Conservation (phyloP, 2,888 invertebrate species). For the Drosophila helvetica region DNA sequence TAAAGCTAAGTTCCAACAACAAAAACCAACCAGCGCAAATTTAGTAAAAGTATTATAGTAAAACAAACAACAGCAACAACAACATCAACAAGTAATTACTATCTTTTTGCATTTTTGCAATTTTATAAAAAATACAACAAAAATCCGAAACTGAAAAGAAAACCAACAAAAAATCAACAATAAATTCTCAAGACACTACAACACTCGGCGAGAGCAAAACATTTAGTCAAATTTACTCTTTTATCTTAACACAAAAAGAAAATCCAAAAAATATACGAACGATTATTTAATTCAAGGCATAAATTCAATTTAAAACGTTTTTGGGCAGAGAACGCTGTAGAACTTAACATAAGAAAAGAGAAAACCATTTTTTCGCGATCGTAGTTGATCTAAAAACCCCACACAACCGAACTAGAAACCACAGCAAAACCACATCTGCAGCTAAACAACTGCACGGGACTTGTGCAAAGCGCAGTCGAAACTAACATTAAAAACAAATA, state of each 20-base stretch:
- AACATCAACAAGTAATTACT: constrained; percentile 78
- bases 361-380: constrained; percentile 75
- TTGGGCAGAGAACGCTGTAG: constrained; percentile 66
- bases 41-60: constrained; percentile 58
- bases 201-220: constrained; percentile 56
- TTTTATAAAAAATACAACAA: constrained; percentile 81
- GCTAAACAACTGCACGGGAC: constrained; percentile 66
- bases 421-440: constrained; percentile 28
- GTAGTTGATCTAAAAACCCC: constrained; percentile 76
- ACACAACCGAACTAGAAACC: constrained; percentile 28
- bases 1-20: constrained; percentile 83
- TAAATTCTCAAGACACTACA: constrained; percentile 49
- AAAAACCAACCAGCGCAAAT: constrained; percentile 73
- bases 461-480: constrained; percentile 83
- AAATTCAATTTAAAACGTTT: constrained; percentile 77
- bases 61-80: constrained; percentile 63
- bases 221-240: constrained; percentile 84
- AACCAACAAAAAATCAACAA: constrained; percentile 20
- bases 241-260: constrained; percentile 75
- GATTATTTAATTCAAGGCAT: constrained; percentile 68
- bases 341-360: constrained; percentile 43
- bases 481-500: constrained; percentile 48
- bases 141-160: constrained; percentile 38
- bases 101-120: constrained; percentile 84
- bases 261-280: constrained; percentile 48